Evolutionary conservation across 2,797 vertebrate genomes (phyloP).

Genomic region (Xerus rutilus): DNA sequence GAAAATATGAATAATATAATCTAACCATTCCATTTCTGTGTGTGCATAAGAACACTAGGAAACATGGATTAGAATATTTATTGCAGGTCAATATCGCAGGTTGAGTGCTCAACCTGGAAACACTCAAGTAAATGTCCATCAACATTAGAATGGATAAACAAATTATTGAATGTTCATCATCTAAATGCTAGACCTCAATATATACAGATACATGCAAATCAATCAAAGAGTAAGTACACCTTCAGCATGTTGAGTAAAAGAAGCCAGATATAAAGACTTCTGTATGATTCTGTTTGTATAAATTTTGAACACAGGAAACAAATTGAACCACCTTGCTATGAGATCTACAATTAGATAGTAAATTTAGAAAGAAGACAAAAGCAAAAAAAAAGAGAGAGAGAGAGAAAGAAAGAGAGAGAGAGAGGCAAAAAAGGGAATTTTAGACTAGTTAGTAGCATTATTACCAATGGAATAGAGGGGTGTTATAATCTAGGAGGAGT

Average conservation of each 20-base stretch:
- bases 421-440: neutral
- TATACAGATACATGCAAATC: neutral
- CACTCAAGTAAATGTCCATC: neutral
- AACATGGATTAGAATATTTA: neutral
- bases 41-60: neutral
- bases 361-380: neutral
- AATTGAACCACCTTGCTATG: neutral
- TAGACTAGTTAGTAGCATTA: neutral
- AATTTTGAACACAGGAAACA: constrained; percentile 38
- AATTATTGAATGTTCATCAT: neutral
- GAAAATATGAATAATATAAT: neutral
- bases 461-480: neutral
- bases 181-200: neutral
- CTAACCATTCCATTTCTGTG: neutral
- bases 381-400: neutral
- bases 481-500: neutral
- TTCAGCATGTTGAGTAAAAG: neutral
- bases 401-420: neutral
- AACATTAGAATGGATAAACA: neutral
- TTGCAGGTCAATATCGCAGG: neutral
- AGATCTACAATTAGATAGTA: neutral
- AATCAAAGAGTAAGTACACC: neutral
- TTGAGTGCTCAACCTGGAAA: neutral
- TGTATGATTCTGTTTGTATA: neutral
- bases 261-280: neutral